Percentiles rank a stretch among this genome's conserved stretches.
These are phyloP conservation scores for Halocynthia aurantium DNA, from an alignment of 23 tunicate genomes.

Conservation along the genomic window DNA sequence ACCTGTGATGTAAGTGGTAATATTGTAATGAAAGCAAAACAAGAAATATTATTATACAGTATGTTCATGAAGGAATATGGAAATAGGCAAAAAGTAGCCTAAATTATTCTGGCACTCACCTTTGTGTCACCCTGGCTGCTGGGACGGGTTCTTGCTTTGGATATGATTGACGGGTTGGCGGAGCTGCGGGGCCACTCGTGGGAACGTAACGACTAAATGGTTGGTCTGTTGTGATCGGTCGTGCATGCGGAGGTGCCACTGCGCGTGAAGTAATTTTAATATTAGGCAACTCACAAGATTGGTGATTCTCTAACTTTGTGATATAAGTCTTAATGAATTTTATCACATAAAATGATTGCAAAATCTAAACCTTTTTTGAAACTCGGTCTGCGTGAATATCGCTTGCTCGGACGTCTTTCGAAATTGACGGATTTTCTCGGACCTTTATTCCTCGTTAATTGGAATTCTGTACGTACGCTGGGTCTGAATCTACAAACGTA, in stretches of 20 bases:
- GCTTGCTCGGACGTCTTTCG: conserved; percentile 76
- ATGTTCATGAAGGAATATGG: no score
- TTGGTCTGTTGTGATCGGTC: conserved; percentile 64
- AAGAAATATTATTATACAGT: no score
- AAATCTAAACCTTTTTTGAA: conserved; percentile 43
- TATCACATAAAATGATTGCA: neutral
- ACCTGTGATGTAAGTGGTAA: no score
- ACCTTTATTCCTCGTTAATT: conserved; percentile 55
- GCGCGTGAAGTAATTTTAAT: no score
- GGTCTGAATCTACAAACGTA: conserved; percentile 62
- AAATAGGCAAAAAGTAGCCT: no score
- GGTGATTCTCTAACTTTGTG: no score
- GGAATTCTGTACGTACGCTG: conserved; percentile 76
- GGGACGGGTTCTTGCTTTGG: conserved; percentile 7
- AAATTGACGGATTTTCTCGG: conserved; percentile 73
- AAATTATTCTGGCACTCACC: no score
- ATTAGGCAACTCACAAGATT: no score
- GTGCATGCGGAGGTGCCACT: neutral
- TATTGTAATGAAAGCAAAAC: no score
- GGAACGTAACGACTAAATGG: conserved; percentile 81
- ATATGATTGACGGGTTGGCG: conserved; percentile 31
- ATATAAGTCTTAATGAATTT: no score
- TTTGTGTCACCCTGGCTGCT: conserved; percentile 21
- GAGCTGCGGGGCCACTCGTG: conserved; percentile 90
- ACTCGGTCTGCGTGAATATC: conserved; percentile 81